Percentiles rank a stretch among this genome's conserved stretches.
phyloP scores from a whole-genome alignment of 2,888 invertebrate genomes.

The Teleiodes luculella region DNA sequence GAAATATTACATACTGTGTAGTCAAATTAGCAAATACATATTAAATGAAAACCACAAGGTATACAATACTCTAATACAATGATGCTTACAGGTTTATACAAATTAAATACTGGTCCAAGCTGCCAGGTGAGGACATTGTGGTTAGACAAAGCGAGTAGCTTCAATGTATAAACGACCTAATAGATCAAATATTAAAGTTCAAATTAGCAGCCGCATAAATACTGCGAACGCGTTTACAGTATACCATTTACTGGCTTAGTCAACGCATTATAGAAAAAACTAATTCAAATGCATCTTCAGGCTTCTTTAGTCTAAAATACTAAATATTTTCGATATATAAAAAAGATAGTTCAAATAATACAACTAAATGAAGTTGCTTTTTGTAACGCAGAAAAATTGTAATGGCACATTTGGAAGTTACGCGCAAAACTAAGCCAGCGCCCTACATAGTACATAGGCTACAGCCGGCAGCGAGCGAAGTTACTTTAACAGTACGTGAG shows the following conservation, averaged over 20 bases:
- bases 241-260: background rate
- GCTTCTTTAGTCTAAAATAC: too few species aligned
- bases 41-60: background rate
- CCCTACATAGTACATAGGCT: conserved; percentile 42
- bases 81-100: background rate
- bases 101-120: background rate
- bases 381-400: too few species aligned
- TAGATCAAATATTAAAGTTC: conserved; percentile 43
- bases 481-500: conserved; percentile 21
- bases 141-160: conserved; percentile 67
- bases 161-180: conserved; percentile 49
- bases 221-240: conserved; percentile 38
- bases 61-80: background rate
- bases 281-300: too few species aligned
- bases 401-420: too few species aligned
- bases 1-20: background rate
- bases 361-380: too few species aligned
- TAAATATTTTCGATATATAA: too few species aligned
- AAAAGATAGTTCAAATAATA: too few species aligned
- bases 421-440: background rate
- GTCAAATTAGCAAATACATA: background rate
- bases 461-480: too few species aligned
- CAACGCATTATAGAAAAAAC: background rate
- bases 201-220: conserved; percentile 68
- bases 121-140: conserved; percentile 25